Percentiles rank a stretch among this genome's conserved stretches.
Evolutionary conservation across 2,113 vertebrate species (phyloP).

Genomic region (Chinchilla lanigera): DNA sequence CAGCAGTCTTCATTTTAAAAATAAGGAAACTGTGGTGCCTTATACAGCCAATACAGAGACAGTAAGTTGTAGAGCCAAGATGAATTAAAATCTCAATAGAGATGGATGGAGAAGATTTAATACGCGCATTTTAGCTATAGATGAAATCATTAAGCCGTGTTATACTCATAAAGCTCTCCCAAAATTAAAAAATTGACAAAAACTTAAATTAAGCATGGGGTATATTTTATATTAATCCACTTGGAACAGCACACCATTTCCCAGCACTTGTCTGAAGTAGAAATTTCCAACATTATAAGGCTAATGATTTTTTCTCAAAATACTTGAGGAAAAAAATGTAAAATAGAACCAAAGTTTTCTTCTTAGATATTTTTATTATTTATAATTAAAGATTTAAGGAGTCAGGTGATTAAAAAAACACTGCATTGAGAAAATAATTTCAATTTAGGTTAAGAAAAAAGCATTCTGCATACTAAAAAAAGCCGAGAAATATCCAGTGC

Average conservation of each 20-base stretch:
- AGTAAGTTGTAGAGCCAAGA: neutral
- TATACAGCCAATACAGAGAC: neutral
- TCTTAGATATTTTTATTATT: constrained; percentile 40
- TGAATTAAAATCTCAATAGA: neutral
- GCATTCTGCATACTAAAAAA: neutral
- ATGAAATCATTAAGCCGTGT: neutral
- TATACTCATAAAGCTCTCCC: neutral
- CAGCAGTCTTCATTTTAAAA: neutral
- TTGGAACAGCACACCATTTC: neutral
- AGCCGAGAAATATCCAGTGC: neutral
- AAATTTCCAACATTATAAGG: neutral
- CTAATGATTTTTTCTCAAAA: constrained; percentile 21
- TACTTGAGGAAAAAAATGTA: neutral
- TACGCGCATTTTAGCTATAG: neutral
- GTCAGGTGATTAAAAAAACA: neutral
- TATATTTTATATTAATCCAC: constrained; percentile 48
- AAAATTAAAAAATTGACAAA: constrained; percentile 58
- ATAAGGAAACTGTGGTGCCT: neutral
- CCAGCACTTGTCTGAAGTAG: neutral
- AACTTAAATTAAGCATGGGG: neutral
- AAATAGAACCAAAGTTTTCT: neutral
- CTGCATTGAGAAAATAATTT: neutral
- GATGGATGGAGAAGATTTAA: neutral
- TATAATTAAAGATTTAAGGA: neutral
- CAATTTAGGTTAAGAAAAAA: neutral